A percentile compares a stretch with the other conserved stretches of the same genome.
Conservation (phyloP, 1,140 invertebrate species). For the Lerema accius region DNA sequence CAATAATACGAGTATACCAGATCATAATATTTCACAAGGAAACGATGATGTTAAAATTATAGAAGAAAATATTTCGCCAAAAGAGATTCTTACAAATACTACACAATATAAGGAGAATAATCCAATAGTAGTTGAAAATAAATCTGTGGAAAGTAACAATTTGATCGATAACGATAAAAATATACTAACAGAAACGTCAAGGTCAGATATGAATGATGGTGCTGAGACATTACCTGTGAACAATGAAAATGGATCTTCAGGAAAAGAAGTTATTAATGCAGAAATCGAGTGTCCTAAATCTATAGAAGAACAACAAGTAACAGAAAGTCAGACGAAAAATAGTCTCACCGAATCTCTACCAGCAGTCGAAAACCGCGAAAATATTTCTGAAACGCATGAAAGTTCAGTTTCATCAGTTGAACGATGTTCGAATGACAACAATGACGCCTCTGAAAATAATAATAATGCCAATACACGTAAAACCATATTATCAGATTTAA, state of each 20-base stretch:
- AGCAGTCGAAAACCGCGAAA: not conserved
- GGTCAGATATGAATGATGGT: too few species aligned
- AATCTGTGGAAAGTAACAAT: not conserved
- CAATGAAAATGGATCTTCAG: not conserved
- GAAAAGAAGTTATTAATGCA: not conserved
- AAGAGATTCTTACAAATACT: not conserved
- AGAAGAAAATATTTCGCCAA: not conserved
- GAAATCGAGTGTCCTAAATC: not conserved
- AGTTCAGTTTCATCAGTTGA: not conserved
- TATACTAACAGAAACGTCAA: too few species aligned
- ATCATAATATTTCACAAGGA: conserved; percentile 46
- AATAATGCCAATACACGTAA: conserved; percentile 36
- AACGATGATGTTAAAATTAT: conserved; percentile 20
- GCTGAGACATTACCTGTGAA: not conserved
- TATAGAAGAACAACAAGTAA: not conserved
- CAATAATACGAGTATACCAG: conserved; percentile 27
- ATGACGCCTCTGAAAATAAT: conserved; percentile 3
- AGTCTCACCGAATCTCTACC: not conserved
- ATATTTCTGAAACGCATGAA: not conserved
- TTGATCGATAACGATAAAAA: not conserved
- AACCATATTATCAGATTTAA: conserved; percentile 72
- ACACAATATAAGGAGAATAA: not conserved
- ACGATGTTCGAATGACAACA: not conserved
- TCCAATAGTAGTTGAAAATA: not conserved
- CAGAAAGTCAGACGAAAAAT: not conserved